phyloP scores from a whole-genome alignment of 2,113 vertebrate species.

The Peucedramus taeniatus region DNA sequence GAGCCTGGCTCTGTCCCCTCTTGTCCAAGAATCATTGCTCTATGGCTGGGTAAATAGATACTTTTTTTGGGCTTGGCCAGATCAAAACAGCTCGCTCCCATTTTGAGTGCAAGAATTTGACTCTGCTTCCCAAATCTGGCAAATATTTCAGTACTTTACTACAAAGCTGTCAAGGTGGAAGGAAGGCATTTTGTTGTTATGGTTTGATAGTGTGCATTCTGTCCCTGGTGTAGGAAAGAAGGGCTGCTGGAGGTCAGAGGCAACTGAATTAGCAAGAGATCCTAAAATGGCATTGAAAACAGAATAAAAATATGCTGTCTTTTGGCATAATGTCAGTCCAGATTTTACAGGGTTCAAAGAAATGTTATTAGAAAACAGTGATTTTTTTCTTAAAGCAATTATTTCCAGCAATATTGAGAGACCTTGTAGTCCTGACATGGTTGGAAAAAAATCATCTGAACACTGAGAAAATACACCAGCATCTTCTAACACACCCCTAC shows the following conservation, averaged over 20 bases:
- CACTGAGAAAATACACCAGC: neutral
- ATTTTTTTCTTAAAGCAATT: neutral
- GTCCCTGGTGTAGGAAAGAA: neutral
- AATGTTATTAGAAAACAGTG: neutral
- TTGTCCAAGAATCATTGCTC: neutral
- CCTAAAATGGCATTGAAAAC: neutral
- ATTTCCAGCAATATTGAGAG: neutral
- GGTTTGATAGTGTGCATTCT: neutral
- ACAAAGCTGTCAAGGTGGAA: neutral
- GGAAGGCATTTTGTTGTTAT: neutral
- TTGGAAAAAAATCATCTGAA: neutral
- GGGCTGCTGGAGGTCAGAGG: neutral
- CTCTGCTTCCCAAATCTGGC: neutral
- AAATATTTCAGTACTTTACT: neutral
- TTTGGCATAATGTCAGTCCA: neutral
- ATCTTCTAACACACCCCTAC: neutral
- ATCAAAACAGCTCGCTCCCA: neutral
- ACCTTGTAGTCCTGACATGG: neutral
- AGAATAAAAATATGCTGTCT: neutral
- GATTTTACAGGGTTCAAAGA: neutral
- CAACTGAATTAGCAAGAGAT: neutral
- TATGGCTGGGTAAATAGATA: rapidly evolving
- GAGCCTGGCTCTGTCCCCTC: neutral
- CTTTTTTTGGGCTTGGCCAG: neutral
- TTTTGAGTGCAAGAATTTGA: neutral